Percentiles rank a stretch among this genome's conserved stretches.
Conservation (phyloP, 2,888 invertebrate species). For the Zhuqinia jingwanae region DNA sequence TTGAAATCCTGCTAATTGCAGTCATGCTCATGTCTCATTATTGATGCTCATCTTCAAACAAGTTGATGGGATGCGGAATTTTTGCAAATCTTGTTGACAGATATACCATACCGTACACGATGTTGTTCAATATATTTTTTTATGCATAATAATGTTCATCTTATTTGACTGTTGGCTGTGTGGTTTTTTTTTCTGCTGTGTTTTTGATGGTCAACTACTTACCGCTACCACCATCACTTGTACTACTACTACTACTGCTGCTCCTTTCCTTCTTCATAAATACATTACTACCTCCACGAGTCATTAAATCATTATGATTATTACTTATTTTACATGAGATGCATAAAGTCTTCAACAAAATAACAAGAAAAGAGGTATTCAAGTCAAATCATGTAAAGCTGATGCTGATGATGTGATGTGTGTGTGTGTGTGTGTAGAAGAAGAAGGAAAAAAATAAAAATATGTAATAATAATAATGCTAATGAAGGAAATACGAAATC, state of each 20-base stretch:
- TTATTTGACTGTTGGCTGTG: conserved; percentile 12
- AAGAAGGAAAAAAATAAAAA: conserved; percentile 6
- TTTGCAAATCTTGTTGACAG: conserved; percentile 60
- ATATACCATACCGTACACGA: conserved; percentile 57
- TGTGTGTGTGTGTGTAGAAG: background rate
- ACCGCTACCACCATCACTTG: background rate
- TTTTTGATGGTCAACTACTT: conserved; percentile 44
- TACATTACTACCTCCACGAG: conserved; percentile 59
- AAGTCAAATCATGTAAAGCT: background rate
- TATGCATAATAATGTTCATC: conserved; percentile 25
- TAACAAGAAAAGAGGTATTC: conserved; percentile 40
- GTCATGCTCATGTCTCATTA: conserved; percentile 70
- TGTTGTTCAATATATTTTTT: conserved; percentile 23
- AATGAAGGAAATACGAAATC: conserved; percentile 67
- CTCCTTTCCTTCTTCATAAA: conserved; percentile 42
- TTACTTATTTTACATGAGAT: conserved; percentile 62
- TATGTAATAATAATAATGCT: conserved; percentile 42
- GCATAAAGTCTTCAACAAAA: conserved; percentile 50
- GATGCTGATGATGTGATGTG: conserved; percentile 1
- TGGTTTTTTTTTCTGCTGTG: conserved; percentile 24
- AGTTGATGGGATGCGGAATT: conserved; percentile 52
- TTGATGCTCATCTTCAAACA: conserved; percentile 66
- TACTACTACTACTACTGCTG: conserved; percentile 33
- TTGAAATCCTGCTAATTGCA: conserved; percentile 70
- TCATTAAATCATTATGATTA: conserved; percentile 71